Evolutionary conservation across 1,140 invertebrate genomes (phyloP).

Genomic region (Drosophila pseudoobscura): DNA sequence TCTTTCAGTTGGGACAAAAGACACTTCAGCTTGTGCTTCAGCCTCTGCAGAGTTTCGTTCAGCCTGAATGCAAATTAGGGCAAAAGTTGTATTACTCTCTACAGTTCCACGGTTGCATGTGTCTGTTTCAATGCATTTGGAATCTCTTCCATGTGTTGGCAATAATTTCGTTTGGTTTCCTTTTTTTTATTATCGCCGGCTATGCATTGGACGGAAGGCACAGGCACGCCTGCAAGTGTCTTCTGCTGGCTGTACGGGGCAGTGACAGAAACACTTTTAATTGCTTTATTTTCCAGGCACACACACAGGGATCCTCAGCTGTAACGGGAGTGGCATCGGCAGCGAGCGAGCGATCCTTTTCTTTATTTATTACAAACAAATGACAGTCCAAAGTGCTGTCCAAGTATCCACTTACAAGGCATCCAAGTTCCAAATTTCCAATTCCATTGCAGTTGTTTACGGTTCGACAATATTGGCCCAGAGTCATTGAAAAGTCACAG

Average conservation of each 20-base stretch:
- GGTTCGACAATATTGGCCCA: constrained; percentile 9
- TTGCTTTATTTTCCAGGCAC: constrained; percentile 64
- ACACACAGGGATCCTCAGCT: constrained; percentile 4
- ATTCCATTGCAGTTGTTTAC: constrained; percentile 19
- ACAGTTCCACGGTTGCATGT: constrained; percentile 27
- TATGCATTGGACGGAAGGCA: background rate
- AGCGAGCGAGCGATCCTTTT: constrained; percentile 5
- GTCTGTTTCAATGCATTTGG: constrained; percentile 39
- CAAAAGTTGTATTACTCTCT: constrained; percentile 52
- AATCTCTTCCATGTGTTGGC: constrained; percentile 65
- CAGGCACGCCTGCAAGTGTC: constrained; percentile 36
- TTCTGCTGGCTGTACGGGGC: background rate
- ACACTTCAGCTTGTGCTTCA: background rate
- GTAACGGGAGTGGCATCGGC: constrained; percentile 3
- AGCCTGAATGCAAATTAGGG: constrained; percentile 55
- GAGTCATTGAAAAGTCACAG: constrained; percentile 50
- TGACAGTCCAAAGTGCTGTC: constrained; percentile 58
- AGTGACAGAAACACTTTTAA: constrained; percentile 50
- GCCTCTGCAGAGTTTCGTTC: background rate
- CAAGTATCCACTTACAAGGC: constrained; percentile 69
- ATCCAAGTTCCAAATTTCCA: constrained; percentile 19
- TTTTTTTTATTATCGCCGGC: constrained; percentile 9
- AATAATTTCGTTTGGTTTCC: constrained; percentile 46
- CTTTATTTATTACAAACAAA: constrained; percentile 74
- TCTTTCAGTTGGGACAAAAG: constrained; percentile 24